These are phyloP conservation scores for Paramormyrops hopkinsi DNA, from an alignment of 2,797 vertebrate genomes.

Conservation along the genomic window DNA sequence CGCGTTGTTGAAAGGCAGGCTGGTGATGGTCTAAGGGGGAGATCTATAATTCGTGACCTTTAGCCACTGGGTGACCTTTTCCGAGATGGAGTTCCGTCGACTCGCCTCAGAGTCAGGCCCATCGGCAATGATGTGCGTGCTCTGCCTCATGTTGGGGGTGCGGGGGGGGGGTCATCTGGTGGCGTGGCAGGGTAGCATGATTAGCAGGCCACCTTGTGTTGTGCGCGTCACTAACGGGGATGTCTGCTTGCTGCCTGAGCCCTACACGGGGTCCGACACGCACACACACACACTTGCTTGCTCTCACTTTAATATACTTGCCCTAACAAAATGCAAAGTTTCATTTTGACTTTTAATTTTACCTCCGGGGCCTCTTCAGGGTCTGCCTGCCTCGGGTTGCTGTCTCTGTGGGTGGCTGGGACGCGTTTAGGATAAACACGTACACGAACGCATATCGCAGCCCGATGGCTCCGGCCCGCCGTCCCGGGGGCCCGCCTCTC, in stretches of 20 bases:
- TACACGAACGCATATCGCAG: not conserved
- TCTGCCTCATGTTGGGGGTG: conserved; percentile 35
- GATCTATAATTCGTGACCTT: conserved; percentile 15
- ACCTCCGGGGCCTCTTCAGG: not conserved
- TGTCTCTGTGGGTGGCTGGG: not conserved
- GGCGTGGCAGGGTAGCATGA: not conserved
- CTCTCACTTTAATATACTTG: not conserved
- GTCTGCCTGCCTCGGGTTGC: not conserved
- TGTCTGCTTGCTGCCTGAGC: not conserved
- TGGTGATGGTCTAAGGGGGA: not conserved
- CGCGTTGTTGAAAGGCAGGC: not conserved
- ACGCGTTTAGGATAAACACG: not conserved
- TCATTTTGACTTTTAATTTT: not conserved
- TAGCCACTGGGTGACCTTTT: not conserved
- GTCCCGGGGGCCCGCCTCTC: conserved; percentile 53
- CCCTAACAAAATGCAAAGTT: not conserved
- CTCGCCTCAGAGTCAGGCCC: not conserved
- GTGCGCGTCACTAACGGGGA: not conserved
- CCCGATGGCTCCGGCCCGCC: not conserved
- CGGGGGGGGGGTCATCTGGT: not conserved
- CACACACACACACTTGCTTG: not conserved
- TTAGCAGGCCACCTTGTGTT: no score
- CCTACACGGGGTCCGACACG: not conserved
- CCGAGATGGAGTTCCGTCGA: not conserved
- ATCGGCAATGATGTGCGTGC: not conserved